Conservation (phyloP, 2,797 vertebrate genomes). For the Alcedo quadribrachys region DNA sequence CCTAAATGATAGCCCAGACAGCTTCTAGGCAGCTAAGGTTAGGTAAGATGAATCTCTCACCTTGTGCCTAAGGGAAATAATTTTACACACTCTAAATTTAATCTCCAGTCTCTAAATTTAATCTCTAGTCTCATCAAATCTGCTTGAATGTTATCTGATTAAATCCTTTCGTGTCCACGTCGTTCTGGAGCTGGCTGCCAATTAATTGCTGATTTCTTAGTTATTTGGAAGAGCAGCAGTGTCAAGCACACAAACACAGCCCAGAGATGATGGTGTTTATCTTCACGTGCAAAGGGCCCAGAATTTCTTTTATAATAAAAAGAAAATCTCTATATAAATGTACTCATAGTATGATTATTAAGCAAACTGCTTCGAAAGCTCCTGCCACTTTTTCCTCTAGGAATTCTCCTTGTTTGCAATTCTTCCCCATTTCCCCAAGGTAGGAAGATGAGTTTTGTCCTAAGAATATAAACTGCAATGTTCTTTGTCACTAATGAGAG, state of each 20-base stretch:
- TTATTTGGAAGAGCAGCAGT: not conserved
- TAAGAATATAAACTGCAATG: not conserved
- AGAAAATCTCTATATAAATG: not conserved
- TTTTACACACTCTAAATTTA: not conserved
- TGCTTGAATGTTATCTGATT: not conserved
- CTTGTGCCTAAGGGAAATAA: not conserved
- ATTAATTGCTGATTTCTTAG: not conserved
- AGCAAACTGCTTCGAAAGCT: not conserved
- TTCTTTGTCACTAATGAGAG: not conserved
- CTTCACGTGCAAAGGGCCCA: not conserved
- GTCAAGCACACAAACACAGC: not conserved
- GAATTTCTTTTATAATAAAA: not conserved
- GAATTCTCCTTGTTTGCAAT: not conserved
- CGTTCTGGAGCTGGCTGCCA: not conserved
- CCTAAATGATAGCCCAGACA: not conserved
- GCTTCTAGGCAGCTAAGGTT: constrained; percentile 23
- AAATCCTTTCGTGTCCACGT: not conserved
- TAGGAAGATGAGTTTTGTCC: not conserved
- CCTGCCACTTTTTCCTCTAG: not conserved
- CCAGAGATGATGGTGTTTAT: not conserved
- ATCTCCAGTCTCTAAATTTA: not conserved
- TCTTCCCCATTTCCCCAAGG: not conserved
- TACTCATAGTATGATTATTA: not conserved
- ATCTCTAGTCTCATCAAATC: not conserved
- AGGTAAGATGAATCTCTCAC: constrained; percentile 37